Percentiles rank a stretch among this genome's conserved stretches.
Evolutionary conservation across 1,140 invertebrate genomes (phyloP).

Genomic region (Oppia nitens): DNA sequence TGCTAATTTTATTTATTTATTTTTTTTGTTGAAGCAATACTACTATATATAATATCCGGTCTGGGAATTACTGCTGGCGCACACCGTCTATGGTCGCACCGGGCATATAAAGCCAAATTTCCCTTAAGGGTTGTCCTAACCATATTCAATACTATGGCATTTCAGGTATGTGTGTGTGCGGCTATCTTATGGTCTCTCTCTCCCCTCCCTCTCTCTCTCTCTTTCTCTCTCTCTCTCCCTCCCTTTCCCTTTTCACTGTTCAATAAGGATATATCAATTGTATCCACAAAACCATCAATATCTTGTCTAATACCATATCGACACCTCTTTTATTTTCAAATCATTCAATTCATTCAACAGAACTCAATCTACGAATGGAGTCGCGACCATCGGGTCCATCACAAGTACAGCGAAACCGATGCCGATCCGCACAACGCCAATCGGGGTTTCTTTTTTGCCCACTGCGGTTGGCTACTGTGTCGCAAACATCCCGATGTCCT

Average conservation of each 20-base stretch:
- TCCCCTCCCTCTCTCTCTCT: not conserved
- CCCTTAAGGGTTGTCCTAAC: slow-evolving; percentile 60
- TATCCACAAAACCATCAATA: no score
- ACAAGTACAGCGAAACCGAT: slow-evolving; percentile 88
- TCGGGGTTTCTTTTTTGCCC: slow-evolving; percentile 87
- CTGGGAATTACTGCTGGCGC: slow-evolving; percentile 69
- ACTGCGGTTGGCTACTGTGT: slow-evolving; percentile 73
- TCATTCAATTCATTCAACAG: slow-evolving; percentile 32
- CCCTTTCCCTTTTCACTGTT: not conserved
- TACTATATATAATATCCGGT: slow-evolving; percentile 22
- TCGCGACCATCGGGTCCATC: slow-evolving; percentile 84
- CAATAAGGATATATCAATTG: not conserved
- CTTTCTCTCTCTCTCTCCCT: not conserved
- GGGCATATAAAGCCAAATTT: slow-evolving; percentile 79
- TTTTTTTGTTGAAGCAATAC: slow-evolving; percentile 13
- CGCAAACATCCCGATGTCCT: slow-evolving; percentile 78
- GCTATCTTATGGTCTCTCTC: not conserved
- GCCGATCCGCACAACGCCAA: slow-evolving; percentile 89
- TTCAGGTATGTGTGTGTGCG: slow-evolving; percentile 18
- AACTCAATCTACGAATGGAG: slow-evolving; percentile 82
- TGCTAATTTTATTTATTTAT: not conserved
- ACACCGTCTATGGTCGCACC: slow-evolving; percentile 83
- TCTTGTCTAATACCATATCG: no score
- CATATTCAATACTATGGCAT: slow-evolving; percentile 31
- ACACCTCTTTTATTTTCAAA: not conserved